Conservation (phyloP, 1,140 invertebrate species). For the Coptotermes formosanus region DNA sequence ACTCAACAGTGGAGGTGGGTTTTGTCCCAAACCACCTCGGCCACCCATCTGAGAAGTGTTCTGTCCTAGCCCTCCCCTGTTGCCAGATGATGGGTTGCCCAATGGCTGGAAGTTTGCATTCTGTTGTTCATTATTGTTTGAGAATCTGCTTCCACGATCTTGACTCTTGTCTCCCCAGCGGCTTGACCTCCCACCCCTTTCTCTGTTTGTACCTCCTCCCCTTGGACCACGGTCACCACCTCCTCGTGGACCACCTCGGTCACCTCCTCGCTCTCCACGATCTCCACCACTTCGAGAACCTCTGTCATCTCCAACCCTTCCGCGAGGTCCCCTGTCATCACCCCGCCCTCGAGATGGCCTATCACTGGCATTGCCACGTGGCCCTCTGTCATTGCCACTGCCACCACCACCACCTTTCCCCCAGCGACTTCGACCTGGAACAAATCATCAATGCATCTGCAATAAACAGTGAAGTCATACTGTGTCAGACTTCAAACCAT, state of each 20-base stretch:
- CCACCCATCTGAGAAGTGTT: slow-evolving; percentile 17
- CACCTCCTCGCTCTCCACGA: background rate
- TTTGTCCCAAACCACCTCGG: background rate
- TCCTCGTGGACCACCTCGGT: slow-evolving; percentile 20
- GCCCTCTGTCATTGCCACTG: slow-evolving; percentile 17
- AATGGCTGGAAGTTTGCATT: slow-evolving; percentile 17
- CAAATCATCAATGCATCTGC: too few species aligned
- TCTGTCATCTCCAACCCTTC: background rate
- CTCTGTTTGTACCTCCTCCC: background rate
- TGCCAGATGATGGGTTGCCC: background rate
- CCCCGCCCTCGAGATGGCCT: background rate
- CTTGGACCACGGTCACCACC: background rate
- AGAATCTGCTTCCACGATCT: slow-evolving; percentile 23
- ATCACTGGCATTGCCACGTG: slow-evolving; percentile 19
- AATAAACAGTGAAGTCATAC: too few species aligned
- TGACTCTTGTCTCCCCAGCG: slow-evolving; percentile 23
- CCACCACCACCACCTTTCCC: slow-evolving; percentile 21
- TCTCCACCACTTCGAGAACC: slow-evolving; percentile 12
- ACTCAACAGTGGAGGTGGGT: slow-evolving; percentile 20
- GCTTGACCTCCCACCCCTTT: slow-evolving; percentile 1
- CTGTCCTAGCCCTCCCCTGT: slow-evolving; percentile 6
- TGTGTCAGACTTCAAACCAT: too few species aligned
- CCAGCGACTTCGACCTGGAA: slow-evolving; percentile 31
- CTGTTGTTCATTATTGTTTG: slow-evolving; percentile 14
- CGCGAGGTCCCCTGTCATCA: background rate